Evolutionary conservation across 2,797 vertebrate genomes (phyloP), one percentile per base, ranked within the genome.

Genomic region (Clarias pachynema): DNA sequence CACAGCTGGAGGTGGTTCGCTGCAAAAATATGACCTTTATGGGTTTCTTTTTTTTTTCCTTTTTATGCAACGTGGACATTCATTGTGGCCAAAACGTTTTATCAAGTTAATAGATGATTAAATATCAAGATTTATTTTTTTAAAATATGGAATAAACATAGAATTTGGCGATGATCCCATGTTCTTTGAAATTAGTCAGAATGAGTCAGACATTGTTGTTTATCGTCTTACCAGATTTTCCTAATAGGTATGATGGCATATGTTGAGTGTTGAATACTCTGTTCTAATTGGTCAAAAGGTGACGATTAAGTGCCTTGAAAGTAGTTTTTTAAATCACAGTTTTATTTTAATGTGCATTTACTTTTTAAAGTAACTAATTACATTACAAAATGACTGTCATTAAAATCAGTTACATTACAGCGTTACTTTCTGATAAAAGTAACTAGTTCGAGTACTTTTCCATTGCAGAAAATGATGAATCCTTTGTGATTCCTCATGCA

Each of bases 1-100:
- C 82, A 65, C 82, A 75, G 72, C 60, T 66, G 82, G 60, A 77
- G 60, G 72, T 34, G 59, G 82, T 57, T 34, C 12, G 0, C 40
- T 66, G 56, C 16, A 77, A 56, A 29, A 72, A 73, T 63, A 53
- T 59, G 16, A 74, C 34, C 37, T 26, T 62, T 34, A 40, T 62
- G 31, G 24, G 56, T 26, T 44, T 73, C 18, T 26, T 20, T 18
- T 18, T n/a, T 49, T n/a, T 49, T 44, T 44, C 31, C 22, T 69
- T 66, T 56, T 9, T 2, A 31, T 75, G 82, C 40, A 56, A 83
- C 40, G 70, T 77, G 70, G 53, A 75, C 59, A 22, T 31, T 80
- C 26, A n/a, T 18, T 57, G 44, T 57, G 26, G 12, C 12, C 65
- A 77, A 66, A 62, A 53, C 20, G 0, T 57, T 57, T 20, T 12